Percentiles rank a stretch among this genome's conserved stretches.
Evolutionary conservation across 2,797 vertebrate species (phyloP).

Genomic region (Melanogrammus aeglefinus): DNA sequence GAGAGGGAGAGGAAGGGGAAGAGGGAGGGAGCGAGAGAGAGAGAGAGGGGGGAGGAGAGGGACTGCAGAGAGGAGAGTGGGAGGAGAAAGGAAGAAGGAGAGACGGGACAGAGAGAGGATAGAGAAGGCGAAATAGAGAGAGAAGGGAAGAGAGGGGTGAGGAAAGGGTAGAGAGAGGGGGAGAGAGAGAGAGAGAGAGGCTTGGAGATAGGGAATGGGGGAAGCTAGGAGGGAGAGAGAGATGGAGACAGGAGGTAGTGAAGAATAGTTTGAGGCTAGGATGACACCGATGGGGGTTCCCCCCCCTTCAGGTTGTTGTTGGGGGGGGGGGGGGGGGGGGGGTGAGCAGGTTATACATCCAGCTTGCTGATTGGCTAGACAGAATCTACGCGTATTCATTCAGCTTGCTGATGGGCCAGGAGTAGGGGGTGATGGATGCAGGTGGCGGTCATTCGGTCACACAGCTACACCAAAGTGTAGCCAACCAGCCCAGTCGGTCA

Average conservation of each 20-base stretch:
- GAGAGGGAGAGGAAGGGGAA: too few relatives aligned
- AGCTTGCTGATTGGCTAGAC: constrained; percentile 69
- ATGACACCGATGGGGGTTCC: neutral
- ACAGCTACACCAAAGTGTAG: constrained; percentile 42
- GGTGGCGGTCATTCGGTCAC: constrained; percentile 56
- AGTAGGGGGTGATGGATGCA: constrained; percentile 51
- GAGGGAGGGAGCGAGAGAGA: too few relatives aligned
- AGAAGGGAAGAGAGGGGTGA: neutral
- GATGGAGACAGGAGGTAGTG: neutral
- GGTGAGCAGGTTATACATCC: constrained; percentile 57
- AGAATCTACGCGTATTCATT: constrained; percentile 11
- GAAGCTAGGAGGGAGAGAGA: neutral
- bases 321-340: constrained; percentile 45
- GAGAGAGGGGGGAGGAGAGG: too few relatives aligned
- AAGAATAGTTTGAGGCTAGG: constrained; percentile 1
- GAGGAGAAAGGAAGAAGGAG: constrained; percentile 54
- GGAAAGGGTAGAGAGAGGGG: neutral
- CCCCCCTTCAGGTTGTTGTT: constrained; percentile 14
- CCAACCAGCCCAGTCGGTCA: constrained; percentile 56
- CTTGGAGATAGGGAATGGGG: neutral
- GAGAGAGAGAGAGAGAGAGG: neutral
- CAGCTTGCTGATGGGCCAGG: constrained; percentile 31
- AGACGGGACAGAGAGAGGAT: constrained; percentile 11
- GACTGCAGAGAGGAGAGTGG: neutral
- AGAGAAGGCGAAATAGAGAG: constrained; percentile 5